A percentile compares a stretch with the other conserved stretches of the same genome.
Evolutionary conservation across 2,888 invertebrate genomes (phyloP).

Genomic region (Cheilosia vernalis): DNA sequence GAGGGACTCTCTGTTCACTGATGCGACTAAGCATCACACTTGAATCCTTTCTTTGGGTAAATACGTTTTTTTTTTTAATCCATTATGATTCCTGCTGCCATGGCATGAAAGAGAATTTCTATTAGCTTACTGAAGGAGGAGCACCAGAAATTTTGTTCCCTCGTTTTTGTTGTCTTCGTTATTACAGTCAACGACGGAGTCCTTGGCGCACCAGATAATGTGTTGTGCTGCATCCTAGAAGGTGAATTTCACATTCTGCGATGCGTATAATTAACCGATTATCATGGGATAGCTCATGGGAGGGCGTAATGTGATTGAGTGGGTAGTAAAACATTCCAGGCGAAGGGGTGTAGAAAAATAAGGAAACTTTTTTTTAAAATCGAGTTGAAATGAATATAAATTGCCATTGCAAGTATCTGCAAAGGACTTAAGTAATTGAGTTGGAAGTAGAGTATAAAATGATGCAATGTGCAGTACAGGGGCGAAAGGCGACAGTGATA

Average conservation of each 20-base stretch:
- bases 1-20: conserved; percentile 17
- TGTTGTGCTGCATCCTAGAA: conserved; percentile 22
- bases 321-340: not conserved
- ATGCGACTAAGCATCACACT: conserved; percentile 29
- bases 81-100: conserved; percentile 32
- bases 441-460: not conserved
- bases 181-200: conserved; percentile 7
- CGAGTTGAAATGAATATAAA: not conserved
- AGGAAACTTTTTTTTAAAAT: not conserved
- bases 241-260: conserved; percentile 21
- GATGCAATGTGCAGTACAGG: not conserved
- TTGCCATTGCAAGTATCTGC: not conserved
- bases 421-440: conserved; percentile 7
- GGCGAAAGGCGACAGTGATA: not conserved
- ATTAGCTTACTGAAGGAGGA: conserved; percentile 9
- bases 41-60: conserved; percentile 20
- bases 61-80: conserved; percentile 21
- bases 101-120: not conserved
- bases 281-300: conserved; percentile 13
- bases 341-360: not conserved
- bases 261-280: conserved; percentile 48
- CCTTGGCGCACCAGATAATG: conserved; percentile 2
- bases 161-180: conserved; percentile 8
- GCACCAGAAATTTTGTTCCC: not conserved
- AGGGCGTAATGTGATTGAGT: conserved; percentile 10